Evolutionary conservation across 1,140 invertebrate genomes (phyloP).

Genomic region (Pachypsylla venusta): DNA sequence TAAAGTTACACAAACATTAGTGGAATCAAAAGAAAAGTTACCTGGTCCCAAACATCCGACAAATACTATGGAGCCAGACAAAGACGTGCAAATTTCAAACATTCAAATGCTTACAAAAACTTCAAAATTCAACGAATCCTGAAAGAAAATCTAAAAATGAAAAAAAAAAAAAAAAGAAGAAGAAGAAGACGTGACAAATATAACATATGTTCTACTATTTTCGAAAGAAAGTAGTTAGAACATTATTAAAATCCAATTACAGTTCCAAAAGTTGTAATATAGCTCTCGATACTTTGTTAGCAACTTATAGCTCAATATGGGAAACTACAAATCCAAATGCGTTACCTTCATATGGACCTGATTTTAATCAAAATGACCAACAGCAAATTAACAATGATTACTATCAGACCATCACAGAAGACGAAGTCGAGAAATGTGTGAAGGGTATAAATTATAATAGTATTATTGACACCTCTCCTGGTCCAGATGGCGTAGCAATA

Average conservation of each 20-base stretch:
- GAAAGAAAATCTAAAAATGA: neutral
- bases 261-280: neutral
- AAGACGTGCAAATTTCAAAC: neutral
- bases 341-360: neutral
- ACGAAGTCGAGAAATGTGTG: too few species aligned
- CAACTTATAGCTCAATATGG: neutral
- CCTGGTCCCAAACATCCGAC: too few species aligned
- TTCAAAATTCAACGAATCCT: neutral
- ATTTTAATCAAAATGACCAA: neutral
- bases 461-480: neutral
- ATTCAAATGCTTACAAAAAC: neutral
- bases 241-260: neutral
- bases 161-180: conserved; percentile 8
- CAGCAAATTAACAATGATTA: neutral
- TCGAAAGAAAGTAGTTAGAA: neutral
- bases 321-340: neutral
- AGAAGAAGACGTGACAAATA: neutral
- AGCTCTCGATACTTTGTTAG: neutral
- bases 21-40: too few species aligned
- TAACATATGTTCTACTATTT: neutral
- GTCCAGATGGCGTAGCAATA: neutral
- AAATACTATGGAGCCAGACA: too few species aligned
- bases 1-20: too few species aligned
- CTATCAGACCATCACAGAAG: neutral
- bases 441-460: too few species aligned